Conservation (phyloP, 1,140 invertebrate genomes). For the Nilaparvata lugens region DNA sequence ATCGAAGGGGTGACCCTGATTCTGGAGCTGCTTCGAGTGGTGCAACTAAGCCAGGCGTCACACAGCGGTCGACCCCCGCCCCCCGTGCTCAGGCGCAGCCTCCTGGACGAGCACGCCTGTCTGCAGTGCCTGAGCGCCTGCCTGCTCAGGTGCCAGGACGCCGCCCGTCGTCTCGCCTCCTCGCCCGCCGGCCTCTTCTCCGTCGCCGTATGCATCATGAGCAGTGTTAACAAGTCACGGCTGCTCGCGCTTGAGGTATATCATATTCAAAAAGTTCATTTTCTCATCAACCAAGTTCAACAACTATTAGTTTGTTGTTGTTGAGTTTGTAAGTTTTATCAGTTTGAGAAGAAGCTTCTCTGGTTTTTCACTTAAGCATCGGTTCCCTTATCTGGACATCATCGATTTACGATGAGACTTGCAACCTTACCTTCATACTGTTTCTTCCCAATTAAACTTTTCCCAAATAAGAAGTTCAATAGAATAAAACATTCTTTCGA, state of each 20-base stretch:
- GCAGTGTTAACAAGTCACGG: slow-evolving; percentile 71
- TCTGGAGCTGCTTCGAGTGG: slow-evolving; percentile 70
- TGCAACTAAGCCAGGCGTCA: slow-evolving; percentile 62
- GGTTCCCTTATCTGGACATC: too few species aligned
- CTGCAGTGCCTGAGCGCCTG: slow-evolving; percentile 76
- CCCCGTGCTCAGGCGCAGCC: slow-evolving; percentile 35
- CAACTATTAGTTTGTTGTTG: too few species aligned
- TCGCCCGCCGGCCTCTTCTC: slow-evolving; percentile 77
- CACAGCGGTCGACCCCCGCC: slow-evolving; percentile 31
- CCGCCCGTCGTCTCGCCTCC: slow-evolving; percentile 58
- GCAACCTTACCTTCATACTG: too few species aligned
- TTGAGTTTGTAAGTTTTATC: too few species aligned
- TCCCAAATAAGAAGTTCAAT: too few species aligned
- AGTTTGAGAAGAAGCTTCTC: too few species aligned
- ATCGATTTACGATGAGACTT: too few species aligned
- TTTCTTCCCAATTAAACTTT: too few species aligned
- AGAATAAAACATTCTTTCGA: too few species aligned
- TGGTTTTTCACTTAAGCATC: too few species aligned
- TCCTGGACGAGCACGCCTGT: slow-evolving; percentile 81
- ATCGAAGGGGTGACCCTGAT: slow-evolving; percentile 72
- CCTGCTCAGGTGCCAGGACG: slow-evolving; percentile 61
- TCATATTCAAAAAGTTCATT: too few species aligned
- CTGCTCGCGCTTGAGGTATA: slow-evolving; percentile 73
- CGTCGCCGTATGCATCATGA: slow-evolving; percentile 77
- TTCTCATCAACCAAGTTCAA: too few species aligned